Conservation (phyloP, 2,888 invertebrate genomes). For the Caenorhabditis auriculariae region DNA sequence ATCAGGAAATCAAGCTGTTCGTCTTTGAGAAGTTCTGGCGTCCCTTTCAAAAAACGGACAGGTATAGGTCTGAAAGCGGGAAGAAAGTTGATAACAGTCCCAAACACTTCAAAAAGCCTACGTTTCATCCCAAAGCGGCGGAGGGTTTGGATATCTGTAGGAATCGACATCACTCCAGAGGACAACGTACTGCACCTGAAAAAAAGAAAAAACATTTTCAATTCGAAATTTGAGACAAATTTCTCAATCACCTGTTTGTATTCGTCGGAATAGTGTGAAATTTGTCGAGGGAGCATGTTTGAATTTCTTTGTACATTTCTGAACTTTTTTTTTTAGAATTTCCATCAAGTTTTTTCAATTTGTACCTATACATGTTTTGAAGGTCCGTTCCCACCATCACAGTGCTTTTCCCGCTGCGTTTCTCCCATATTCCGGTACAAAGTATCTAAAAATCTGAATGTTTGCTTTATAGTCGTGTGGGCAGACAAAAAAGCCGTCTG, state of each 20-base stretch:
- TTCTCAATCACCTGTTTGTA: conserved; percentile 27
- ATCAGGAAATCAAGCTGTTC: conserved; percentile 54
- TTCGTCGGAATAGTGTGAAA: conserved; percentile 52
- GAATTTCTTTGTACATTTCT: conserved; percentile 32
- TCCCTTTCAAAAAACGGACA: conserved; percentile 43
- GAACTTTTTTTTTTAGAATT: neutral
- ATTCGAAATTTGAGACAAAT: neutral
- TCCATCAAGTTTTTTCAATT: neutral
- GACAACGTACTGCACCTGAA: conserved; percentile 48
- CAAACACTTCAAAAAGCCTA: neutral
- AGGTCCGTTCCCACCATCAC: conserved; percentile 53
- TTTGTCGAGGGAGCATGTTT: conserved; percentile 50
- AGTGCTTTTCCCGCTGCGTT: conserved; percentile 49
- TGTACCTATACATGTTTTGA: conserved; percentile 39
- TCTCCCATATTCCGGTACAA: conserved; percentile 62
- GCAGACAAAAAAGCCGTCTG: too few relatives aligned
- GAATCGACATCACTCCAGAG: conserved; percentile 59
- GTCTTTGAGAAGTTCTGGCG: conserved; percentile 46
- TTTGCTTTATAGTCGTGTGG: neutral
- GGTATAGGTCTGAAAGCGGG: conserved; percentile 36
- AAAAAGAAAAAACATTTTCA: neutral
- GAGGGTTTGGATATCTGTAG: conserved; percentile 54
- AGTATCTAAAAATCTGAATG: conserved; percentile 25
- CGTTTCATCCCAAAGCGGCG: conserved; percentile 53
- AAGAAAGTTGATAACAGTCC: neutral